A percentile compares a stretch with the other conserved stretches of the same genome.
phyloP scores from a whole-genome alignment of 2,113 vertebrate species.

The Cervus canadensis region DNA sequence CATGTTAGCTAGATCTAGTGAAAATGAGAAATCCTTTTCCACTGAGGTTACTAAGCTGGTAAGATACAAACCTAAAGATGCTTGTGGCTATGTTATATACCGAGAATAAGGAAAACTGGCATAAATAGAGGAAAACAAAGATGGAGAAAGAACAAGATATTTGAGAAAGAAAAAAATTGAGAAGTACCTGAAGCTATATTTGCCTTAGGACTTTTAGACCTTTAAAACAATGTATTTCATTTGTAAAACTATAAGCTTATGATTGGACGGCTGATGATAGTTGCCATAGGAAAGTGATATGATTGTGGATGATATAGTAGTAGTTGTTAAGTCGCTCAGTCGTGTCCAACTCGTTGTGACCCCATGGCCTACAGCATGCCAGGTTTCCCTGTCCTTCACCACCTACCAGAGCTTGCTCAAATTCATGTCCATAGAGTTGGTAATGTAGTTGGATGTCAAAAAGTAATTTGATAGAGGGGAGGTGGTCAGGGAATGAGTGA shows the following conservation, averaged over 20 bases:
- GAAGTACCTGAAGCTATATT: not conserved
- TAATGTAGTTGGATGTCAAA: not conserved
- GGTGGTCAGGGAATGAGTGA: not conserved
- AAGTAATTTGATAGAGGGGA: not conserved
- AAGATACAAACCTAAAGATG: not conserved
- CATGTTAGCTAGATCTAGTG: not conserved
- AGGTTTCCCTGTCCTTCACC: not conserved
- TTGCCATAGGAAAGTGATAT: not conserved
- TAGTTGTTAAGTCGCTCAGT: not conserved
- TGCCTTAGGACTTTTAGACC: not conserved
- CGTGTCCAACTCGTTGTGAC: not conserved
- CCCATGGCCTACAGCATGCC: not conserved
- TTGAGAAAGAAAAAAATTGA: not conserved
- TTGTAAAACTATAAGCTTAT: not conserved
- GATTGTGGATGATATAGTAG: not conserved
- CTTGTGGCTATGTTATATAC: not conserved
- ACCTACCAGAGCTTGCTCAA: not conserved
- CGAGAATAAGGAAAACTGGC: not conserved
- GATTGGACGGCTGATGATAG: not conserved
- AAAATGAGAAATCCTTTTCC: constrained; percentile 21
- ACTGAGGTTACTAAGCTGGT: not conserved
- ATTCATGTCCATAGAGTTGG: not conserved
- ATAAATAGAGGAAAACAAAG: not conserved
- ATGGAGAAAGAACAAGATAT: not conserved
- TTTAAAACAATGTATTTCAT: not conserved